Evolutionary conservation across 2,888 invertebrate species (phyloP).

Genomic region (Noctua fimbriata): DNA sequence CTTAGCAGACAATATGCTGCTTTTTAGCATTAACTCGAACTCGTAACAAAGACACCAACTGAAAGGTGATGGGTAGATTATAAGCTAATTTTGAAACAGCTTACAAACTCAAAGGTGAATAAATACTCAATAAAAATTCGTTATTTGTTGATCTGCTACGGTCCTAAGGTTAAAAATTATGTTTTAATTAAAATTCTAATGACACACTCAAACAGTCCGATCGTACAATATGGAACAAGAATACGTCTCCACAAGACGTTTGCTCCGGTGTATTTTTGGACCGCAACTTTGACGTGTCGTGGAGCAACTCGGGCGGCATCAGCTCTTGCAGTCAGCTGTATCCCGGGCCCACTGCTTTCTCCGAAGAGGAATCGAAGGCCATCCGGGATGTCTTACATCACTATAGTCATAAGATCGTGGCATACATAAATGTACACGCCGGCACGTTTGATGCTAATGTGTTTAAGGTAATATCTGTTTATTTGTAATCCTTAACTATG

Average conservation of each 20-base stretch:
- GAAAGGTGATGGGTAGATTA: neutral
- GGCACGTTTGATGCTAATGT: constrained; percentile 64
- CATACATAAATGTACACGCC: constrained; percentile 82
- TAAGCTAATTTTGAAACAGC: neutral
- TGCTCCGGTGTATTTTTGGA: constrained; percentile 83
- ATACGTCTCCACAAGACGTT: constrained; percentile 78
- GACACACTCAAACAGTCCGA: neutral
- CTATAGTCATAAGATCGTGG: constrained; percentile 81
- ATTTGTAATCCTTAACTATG: neutral
- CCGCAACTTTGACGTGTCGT: constrained; percentile 84
- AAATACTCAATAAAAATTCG: neutral
- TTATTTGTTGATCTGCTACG: neutral
- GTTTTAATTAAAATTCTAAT: constrained; percentile 1
- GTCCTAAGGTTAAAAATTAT: no score
- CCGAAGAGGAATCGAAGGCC: constrained; percentile 81
- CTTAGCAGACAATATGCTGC: neutral
- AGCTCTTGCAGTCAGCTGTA: constrained; percentile 81
- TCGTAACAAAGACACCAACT: neutral
- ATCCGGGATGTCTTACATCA: constrained; percentile 79
- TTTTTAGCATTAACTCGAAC: neutral
- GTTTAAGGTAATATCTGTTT: constrained; percentile 73
- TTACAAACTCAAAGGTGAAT: neutral
- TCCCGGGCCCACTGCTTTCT: constrained; percentile 80
- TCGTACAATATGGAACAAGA: constrained; percentile 72
- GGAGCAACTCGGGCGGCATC: constrained; percentile 69